phyloP scores from a whole-genome alignment of 2,888 invertebrate genomes.

The Lacanobia wlatinum region DNA sequence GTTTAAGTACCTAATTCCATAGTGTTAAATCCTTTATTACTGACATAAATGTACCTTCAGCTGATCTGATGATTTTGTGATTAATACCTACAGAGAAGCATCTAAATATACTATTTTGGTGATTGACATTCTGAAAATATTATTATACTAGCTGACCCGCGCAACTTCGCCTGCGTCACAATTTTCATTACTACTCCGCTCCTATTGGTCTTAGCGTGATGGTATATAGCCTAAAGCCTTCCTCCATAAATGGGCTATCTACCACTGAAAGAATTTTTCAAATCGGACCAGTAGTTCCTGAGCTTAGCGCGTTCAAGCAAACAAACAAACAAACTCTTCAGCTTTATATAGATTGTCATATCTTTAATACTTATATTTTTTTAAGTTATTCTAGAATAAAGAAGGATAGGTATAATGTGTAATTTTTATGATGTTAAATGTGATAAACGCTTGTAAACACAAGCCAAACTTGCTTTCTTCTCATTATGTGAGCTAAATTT shows the following conservation, averaged over 20 bases:
- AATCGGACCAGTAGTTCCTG: too few species aligned
- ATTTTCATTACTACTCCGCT: too few species aligned
- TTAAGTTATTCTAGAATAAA: not conserved
- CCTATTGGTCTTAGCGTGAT: too few species aligned
- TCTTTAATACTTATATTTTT: not conserved
- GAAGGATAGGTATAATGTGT: too few species aligned
- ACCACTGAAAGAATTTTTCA: too few species aligned
- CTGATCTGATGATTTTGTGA: slow-evolving; percentile 8
- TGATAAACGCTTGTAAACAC: slow-evolving; percentile 30
- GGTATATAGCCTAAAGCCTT: too few species aligned
- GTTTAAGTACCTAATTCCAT: slow-evolving; percentile 1
- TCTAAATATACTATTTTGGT: not conserved
- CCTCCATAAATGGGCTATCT: too few species aligned
- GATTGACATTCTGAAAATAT: not conserved
- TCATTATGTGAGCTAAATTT: not conserved
- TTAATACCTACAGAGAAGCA: not conserved
- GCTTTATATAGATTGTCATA: too few species aligned
- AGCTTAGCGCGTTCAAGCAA: too few species aligned
- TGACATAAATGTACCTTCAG: not conserved
- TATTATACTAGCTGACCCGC: too few species aligned
- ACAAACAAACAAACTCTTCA: too few species aligned
- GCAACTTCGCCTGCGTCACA: too few species aligned
- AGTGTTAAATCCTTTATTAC: not conserved
- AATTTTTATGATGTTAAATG: slow-evolving; percentile 18
- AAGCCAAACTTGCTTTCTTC: slow-evolving; percentile 9